Conservation (phyloP, 2,888 invertebrate species). For the Campoplex nolae region DNA sequence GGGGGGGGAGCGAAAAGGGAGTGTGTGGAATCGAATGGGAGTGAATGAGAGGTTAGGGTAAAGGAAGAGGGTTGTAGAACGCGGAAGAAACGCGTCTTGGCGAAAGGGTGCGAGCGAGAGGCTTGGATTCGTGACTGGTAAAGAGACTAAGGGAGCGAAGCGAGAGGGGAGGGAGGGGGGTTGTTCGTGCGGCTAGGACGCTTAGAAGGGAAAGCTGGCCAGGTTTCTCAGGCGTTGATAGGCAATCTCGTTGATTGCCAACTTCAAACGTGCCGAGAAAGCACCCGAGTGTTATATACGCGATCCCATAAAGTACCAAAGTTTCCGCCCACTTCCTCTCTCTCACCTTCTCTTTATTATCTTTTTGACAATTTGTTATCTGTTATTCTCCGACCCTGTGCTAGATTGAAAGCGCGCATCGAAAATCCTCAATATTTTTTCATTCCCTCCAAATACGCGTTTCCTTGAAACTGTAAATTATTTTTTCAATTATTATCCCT, state of each 20-base stretch:
- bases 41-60: slow-evolving; percentile 6
- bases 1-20: background rate
- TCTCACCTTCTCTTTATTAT: background rate
- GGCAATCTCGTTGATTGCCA: slow-evolving; percentile 84
- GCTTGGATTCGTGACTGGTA: slow-evolving; percentile 60
- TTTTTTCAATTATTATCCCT: too few species aligned
- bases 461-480: too few species aligned
- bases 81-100: slow-evolving; percentile 33
- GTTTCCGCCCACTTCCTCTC: background rate
- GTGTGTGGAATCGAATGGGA: too few species aligned
- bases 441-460: too few species aligned
- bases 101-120: slow-evolving; percentile 53
- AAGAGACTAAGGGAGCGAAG: slow-evolving; percentile 55
- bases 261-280: slow-evolving; percentile 82
- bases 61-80: slow-evolving; percentile 60
- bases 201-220: slow-evolving; percentile 70
- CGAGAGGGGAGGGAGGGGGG: slow-evolving; percentile 40
- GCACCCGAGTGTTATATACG: slow-evolving; percentile 41
- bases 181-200: slow-evolving; percentile 52
- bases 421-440: too few species aligned
- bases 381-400: too few species aligned
- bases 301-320: background rate
- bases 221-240: slow-evolving; percentile 82
- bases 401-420: too few species aligned
- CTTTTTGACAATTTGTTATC: too few species aligned